Percentiles rank a stretch among this genome's conserved stretches.
These are phyloP conservation scores for Potamilus streckersoni DNA, from an alignment of 1,140 invertebrate genomes.

Conservation along the genomic window DNA sequence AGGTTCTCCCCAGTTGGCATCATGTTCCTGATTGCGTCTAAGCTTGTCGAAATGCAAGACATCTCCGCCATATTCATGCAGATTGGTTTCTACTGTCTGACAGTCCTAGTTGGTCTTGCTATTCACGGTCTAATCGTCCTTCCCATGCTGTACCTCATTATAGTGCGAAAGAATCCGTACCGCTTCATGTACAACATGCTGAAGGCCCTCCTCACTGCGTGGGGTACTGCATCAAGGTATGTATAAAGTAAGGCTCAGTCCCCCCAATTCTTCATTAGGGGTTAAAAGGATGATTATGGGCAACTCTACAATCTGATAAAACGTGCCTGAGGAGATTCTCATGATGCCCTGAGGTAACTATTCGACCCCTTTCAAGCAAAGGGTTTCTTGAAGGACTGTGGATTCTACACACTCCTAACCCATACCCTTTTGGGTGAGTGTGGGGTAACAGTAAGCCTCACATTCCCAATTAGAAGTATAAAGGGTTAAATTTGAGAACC, in stretches of 20 bases:
- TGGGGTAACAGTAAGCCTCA: too few species aligned
- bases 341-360: too few species aligned
- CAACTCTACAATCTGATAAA: neutral
- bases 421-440: too few species aligned
- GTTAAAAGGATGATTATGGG: neutral
- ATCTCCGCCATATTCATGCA: constrained; percentile 44
- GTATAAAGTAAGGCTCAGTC: neutral
- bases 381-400: too few species aligned
- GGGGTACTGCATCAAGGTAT: constrained; percentile 67
- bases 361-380: too few species aligned
- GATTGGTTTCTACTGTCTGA: constrained; percentile 61
- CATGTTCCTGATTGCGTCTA: constrained; percentile 88
- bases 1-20: constrained; percentile 93
- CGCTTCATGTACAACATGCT: constrained; percentile 52
- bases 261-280: neutral
- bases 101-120: constrained; percentile 58
- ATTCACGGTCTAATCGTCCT: constrained; percentile 64
- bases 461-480: too few species aligned
- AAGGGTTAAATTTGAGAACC: too few species aligned
- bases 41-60: constrained; percentile 88
- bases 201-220: constrained; percentile 64
- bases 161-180: constrained; percentile 62
- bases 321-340: too few species aligned
- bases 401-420: too few species aligned
- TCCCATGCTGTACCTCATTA: constrained; percentile 60